Evolutionary conservation across 2,113 vertebrate species (phyloP), one percentile per base, ranked within the genome.

Genomic region (Elephantulus edwardii): DNA sequence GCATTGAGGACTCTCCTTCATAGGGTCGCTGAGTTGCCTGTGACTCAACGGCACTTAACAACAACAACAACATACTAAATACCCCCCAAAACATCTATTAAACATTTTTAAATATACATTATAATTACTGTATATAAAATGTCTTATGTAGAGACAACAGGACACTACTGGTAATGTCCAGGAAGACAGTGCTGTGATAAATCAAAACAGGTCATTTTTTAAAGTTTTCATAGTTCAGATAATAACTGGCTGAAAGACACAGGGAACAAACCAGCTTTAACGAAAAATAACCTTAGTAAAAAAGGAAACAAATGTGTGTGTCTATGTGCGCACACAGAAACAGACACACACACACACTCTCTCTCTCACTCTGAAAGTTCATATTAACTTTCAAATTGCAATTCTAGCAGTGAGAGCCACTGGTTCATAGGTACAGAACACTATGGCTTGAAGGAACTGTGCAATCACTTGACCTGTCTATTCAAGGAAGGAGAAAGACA

Each of bases 221-320:
- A 52, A 78, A 91, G 30, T 90, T 88, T 74, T 80, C 26, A 71
- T n/a, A 72, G 13, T 81, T 84, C 68, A 84, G 13, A 83, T 30
- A n/a, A n/a, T n/a, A 35, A 84, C 0, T 83, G 40, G 81, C 33
- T 81, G 8, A 89, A 80, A 91, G 84, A 33, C 33, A 86, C 13
- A 79, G 4, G 28, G 2, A 13, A 1, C 46, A 89, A 86, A 89
- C 4, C 8, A 93, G 50, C 14, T 83, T 88, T 82, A 75, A 75
- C 14, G 83, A 72, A 70, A 92, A 94, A 74, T 70, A 90, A 88
- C 42, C 72, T 85, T 76, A 3, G 28, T 91, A 28, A 88, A 40
- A 40, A 91, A 80, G 17, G 40, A 89, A 26, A 75, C 60, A 83
- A 86, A 89, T 6, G n/a, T n/a, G n/a, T n/a, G n/a, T n/a, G n/a